Conservation (phyloP, 1,140 invertebrate genomes). For the Mya arenaria region DNA sequence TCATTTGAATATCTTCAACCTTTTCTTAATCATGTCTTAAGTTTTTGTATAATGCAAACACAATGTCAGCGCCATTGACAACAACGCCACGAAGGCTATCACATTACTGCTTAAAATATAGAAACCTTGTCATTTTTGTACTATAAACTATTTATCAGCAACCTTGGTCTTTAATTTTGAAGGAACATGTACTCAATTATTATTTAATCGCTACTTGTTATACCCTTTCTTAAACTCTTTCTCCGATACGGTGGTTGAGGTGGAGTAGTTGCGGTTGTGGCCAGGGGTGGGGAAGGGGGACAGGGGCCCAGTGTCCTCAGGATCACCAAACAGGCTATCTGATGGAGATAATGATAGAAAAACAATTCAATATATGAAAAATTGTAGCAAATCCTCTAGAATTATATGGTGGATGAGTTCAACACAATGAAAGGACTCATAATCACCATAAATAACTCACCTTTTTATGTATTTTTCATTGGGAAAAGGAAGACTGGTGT, state of each 20-base stretch:
- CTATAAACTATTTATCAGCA: no score
- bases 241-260: slow-evolving; percentile 72
- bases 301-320: neutral
- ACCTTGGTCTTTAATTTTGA: no score
- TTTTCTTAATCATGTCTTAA: no score
- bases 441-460: neutral
- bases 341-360: slow-evolving; percentile 18
- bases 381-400: neutral
- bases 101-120: no score
- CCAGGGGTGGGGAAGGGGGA: slow-evolving; percentile 4
- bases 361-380: neutral
- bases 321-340: slow-evolving; percentile 65
- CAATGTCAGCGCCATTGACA: no score
- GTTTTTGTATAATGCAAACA: no score
- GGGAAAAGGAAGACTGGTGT: neutral
- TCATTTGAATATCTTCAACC: no score
- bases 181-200: no score
- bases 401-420: neutral
- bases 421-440: neutral
- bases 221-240: slow-evolving; percentile 71
- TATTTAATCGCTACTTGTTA: no score
- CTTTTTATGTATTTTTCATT: neutral
- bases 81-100: no score
- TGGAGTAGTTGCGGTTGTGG: slow-evolving; percentile 73
- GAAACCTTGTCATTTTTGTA: no score